A percentile compares a stretch with the other conserved stretches of the same genome.
Evolutionary conservation across 1,140 invertebrate species (phyloP).

Genomic region (Hypsibius dujardini): DNA sequence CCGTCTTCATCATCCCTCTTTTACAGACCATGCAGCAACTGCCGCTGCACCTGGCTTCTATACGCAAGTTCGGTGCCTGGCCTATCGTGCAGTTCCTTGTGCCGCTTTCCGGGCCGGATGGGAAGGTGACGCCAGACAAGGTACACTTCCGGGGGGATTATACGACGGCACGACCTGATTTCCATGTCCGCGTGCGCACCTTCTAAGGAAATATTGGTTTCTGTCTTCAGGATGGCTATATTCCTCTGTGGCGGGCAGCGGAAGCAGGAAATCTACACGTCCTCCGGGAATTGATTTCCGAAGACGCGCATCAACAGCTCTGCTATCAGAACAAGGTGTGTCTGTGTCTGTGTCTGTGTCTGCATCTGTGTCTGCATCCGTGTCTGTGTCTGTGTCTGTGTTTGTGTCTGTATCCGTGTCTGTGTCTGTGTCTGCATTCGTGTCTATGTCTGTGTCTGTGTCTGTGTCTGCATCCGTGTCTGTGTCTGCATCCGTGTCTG

Average conservation of each 20-base stretch:
- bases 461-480: no score
- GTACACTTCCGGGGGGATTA: slow-evolving; percentile 41
- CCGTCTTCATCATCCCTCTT: background rate
- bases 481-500: no score
- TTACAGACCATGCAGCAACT: slow-evolving; percentile 49
- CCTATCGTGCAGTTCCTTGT: background rate
- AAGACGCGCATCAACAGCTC: slow-evolving; percentile 33
- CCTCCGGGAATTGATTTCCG: slow-evolving; percentile 63
- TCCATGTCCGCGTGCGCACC: background rate
- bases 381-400: no score
- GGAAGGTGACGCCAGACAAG: slow-evolving; percentile 50
- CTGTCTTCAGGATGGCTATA: slow-evolving; percentile 58
- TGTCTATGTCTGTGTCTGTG: no score
- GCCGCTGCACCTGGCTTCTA: slow-evolving; percentile 52
- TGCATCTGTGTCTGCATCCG: no score
- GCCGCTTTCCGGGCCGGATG: slow-evolving; percentile 2
- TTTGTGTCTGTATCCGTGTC: no score
- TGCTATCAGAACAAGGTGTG: slow-evolving; percentile 16
- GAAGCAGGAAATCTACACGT: slow-evolving; percentile 81
- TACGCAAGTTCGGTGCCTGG: slow-evolving; percentile 13
- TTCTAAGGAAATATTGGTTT: slow-evolving; percentile 24
- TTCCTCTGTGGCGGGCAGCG: slow-evolving; percentile 74
- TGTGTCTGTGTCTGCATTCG: no score
- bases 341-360: background rate
- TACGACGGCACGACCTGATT: background rate